These are phyloP conservation scores for Limanda limanda DNA, from an alignment of 2,113 vertebrate genomes.

Conservation along the genomic window DNA sequence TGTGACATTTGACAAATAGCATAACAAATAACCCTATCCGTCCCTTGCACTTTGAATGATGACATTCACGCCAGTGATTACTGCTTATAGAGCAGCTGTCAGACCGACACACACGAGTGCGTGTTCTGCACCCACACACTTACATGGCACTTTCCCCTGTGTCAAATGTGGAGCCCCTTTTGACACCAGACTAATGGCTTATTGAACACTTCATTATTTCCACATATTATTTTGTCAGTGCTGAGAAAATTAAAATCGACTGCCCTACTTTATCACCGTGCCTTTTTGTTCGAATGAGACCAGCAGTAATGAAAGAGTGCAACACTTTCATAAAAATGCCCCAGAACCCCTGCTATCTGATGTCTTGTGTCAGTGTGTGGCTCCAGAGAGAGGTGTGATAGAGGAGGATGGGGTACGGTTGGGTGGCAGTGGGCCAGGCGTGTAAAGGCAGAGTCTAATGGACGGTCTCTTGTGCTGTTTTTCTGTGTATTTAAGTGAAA, in stretches of 20 bases:
- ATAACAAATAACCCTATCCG: constrained; percentile 37
- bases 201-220: constrained; percentile 61
- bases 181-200: constrained; percentile 60
- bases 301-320: constrained; percentile 12
- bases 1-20: constrained; percentile 70
- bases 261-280: constrained; percentile 53
- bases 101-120: constrained; percentile 9
- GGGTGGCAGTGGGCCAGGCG: background rate
- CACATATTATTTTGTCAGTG: constrained; percentile 55
- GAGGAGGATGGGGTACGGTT: background rate
- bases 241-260: constrained; percentile 68
- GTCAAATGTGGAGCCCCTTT: constrained; percentile 11
- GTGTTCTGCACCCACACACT: constrained; percentile 7
- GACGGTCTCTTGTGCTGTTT: background rate
- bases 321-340: constrained; percentile 12
- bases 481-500: constrained; percentile 29
- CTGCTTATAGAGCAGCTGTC: constrained; percentile 41
- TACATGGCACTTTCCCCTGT: background rate
- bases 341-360: constrained; percentile 10
- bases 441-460: background rate
- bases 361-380: background rate
- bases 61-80: constrained; percentile 49
- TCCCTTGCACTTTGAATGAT: constrained; percentile 50
- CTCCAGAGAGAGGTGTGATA: constrained; percentile 15
- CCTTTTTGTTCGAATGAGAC: constrained; percentile 37